Conservation (phyloP, 2,888 invertebrate genomes). For the Cynaeus angustus region DNA sequence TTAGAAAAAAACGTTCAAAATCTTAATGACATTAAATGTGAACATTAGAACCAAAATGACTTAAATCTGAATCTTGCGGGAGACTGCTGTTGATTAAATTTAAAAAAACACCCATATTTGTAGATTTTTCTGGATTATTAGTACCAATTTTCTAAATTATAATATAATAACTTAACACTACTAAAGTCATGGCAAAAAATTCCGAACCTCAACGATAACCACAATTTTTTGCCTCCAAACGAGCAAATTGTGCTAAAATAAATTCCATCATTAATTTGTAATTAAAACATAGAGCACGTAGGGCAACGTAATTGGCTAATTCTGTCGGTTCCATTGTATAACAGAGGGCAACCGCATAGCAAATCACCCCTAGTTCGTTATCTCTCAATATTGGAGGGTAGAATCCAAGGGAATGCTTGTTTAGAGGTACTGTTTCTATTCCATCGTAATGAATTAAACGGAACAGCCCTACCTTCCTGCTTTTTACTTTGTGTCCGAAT, state of each 20-base stretch:
- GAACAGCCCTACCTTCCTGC: conserved; percentile 30
- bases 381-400: conserved; percentile 57
- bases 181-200: too few relatives aligned
- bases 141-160: too few relatives aligned
- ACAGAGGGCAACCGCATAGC: conserved; percentile 72
- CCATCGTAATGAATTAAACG: conserved; percentile 38
- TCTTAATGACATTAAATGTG: too few relatives aligned
- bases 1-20: too few relatives aligned
- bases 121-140: too few relatives aligned
- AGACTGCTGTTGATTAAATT: too few relatives aligned
- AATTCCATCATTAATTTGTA: conserved; percentile 70
- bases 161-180: too few relatives aligned
- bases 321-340: conserved; percentile 70
- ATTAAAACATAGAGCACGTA: conserved; percentile 71
- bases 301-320: conserved; percentile 71
- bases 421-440: conserved; percentile 40
- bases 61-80: too few relatives aligned
- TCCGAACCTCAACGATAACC: too few relatives aligned
- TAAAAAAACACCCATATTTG: too few relatives aligned
- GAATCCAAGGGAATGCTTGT: conserved; percentile 44
- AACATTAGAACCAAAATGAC: too few relatives aligned
- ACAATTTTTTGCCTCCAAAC: conserved; percentile 3
- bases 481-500: conserved; percentile 16
- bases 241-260: conserved; percentile 60
- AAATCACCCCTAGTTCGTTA: conserved; percentile 70